Base-by-base conservation (phyloP, 2,113 vertebrate genomes). In the Pao palembangensis region DNA sequence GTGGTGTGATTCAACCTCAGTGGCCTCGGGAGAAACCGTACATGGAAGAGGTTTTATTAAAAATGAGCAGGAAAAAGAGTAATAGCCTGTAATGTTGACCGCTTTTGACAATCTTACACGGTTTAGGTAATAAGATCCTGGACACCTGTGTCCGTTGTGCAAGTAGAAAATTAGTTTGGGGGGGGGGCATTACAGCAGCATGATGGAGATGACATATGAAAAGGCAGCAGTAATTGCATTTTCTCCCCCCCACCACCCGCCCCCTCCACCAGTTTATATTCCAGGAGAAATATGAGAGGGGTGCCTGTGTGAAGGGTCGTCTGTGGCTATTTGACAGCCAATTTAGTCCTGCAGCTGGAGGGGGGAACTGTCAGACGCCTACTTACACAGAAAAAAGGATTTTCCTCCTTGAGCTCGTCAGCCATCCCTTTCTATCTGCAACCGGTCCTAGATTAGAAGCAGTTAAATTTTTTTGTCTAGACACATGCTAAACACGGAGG, bases 301-400 rank as follows among this genome's bases (percentile, higher is more conserved):
- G 47, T 48, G 74, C 51, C 66, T 66, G 51, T 71, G 62, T 64
- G 59, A 71, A 69, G 69, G 67, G 76, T 69, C 10, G 17, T 78
- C 71, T 71, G 23, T 77, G 73, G 68, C 66, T 72, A 62, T 65
- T 54, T 86, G 83, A 83, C 83, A 83, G 83, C 74, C 76, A 85
- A 84, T 83, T 84, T 84, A 73, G 80, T 34, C 58, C 60, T 60
- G 72, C 80, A 10, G 10, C 55, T 25, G 14, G 54, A 25, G 53
- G 69, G 52, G 67, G 46, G 42, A 73, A 54, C 78, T 83, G 76
- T 81, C 76, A 73, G 28, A 64, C 52, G 51, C 17, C n/a, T 66
- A 54, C 60, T 65, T 62, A 55, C 34, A 62, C 15, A 47, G 46
- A 75, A 66, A 67, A 71, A 14, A 69, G 56, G 61, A 53, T 31